phyloP scores from a whole-genome alignment of 1,140 invertebrate species.

The Drosophila orosa region DNA sequence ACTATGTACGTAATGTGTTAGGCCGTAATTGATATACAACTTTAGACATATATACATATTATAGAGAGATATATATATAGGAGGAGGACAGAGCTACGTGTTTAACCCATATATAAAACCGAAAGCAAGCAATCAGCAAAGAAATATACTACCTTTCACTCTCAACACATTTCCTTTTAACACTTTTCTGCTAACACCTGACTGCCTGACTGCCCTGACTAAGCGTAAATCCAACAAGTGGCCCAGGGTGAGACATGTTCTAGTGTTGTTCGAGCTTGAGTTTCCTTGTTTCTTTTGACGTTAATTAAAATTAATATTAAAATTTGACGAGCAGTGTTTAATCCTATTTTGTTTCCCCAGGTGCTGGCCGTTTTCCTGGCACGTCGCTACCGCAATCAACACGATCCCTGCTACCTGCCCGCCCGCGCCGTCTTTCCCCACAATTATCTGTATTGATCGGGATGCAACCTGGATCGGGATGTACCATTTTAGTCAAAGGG shows the following conservation, averaged over 20 bases:
- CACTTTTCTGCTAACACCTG: constrained; percentile 17
- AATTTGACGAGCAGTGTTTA: not conserved
- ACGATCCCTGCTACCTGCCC: constrained; percentile 88
- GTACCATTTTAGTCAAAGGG: constrained; percentile 73
- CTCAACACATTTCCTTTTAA: constrained; percentile 39
- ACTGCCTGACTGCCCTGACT: constrained; percentile 48
- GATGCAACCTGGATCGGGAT: constrained; percentile 32
- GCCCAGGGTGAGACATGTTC: constrained; percentile 21
- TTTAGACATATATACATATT: constrained; percentile 67
- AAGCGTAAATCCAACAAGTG: constrained; percentile 28
- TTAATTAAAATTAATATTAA: not conserved
- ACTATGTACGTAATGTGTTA: constrained; percentile 65
- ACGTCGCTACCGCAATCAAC: constrained; percentile 90
- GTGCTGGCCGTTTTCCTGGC: constrained; percentile 91
- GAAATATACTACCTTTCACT: constrained; percentile 49
- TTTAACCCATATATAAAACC: constrained; percentile 58
- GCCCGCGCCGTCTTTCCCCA: constrained; percentile 89
- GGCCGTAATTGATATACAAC: constrained; percentile 64
- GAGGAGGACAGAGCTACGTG: constrained; percentile 52
- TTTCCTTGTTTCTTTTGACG: constrained; percentile 13
- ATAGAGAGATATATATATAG: constrained; percentile 59
- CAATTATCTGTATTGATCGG: constrained; percentile 84
- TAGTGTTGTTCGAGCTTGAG: constrained; percentile 1
- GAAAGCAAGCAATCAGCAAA: constrained; percentile 70
- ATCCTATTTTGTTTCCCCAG: constrained; percentile 82